Evolutionary conservation across 1,140 invertebrate genomes (phyloP).

Genomic region (Aphelinus certus): DNA sequence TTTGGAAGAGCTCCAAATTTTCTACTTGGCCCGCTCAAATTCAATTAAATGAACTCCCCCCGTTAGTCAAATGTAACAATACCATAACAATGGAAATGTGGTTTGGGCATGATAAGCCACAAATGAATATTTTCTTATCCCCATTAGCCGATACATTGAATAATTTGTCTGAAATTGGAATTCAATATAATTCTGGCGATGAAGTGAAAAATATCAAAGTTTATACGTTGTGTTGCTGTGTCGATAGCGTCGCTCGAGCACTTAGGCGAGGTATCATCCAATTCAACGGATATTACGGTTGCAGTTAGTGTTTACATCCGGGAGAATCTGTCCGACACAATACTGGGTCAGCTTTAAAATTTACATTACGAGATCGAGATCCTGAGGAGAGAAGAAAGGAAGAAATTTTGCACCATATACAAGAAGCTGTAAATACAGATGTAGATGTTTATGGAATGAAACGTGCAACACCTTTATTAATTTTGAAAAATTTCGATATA

Average conservation of each 20-base stretch:
- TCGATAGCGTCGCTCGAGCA: constrained; percentile 14
- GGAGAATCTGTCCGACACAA: no score
- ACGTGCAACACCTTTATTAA: constrained; percentile 10
- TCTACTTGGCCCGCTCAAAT: constrained; percentile 8
- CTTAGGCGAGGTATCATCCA: not conserved
- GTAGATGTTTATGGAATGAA: constrained; percentile 33
- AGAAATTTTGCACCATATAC: constrained; percentile 13
- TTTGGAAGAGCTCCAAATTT: not conserved
- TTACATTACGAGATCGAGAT: not conserved
- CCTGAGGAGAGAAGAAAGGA: not conserved
- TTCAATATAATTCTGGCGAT: not conserved
- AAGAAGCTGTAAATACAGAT: constrained; percentile 12
- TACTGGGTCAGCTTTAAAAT: constrained; percentile 10
- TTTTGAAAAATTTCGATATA: constrained; percentile 36
- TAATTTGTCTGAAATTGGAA: not conserved
- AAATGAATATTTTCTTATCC: constrained; percentile 13
- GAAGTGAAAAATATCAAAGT: not conserved
- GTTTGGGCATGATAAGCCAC: constrained; percentile 24
- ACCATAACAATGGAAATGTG: constrained; percentile 7
- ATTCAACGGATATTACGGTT: constrained; percentile 14
- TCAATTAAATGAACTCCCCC: constrained; percentile 18
- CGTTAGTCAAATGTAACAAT: not conserved
- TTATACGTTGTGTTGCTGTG: not conserved
- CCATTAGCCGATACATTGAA: not conserved
- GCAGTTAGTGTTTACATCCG: constrained; percentile 2